Evolutionary conservation across 2,797 vertebrate species (phyloP).

Genomic region (Eleutherodactylus coqui): DNA sequence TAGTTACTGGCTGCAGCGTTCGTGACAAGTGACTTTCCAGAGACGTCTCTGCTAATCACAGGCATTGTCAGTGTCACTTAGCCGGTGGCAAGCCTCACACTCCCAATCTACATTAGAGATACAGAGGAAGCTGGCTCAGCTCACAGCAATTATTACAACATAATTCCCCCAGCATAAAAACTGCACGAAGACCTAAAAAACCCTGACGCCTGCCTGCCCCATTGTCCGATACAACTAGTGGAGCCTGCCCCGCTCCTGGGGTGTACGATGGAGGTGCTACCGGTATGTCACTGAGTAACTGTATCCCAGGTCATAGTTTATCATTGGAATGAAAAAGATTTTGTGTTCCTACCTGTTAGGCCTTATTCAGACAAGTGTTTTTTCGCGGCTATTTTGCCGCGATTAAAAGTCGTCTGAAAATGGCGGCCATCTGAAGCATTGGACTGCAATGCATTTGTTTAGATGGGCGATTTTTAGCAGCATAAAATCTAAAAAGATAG

Average conservation of each 20-base stretch:
- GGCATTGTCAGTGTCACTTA: slow-evolving; percentile 11
- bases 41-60: slow-evolving; percentile 26
- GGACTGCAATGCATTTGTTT: no score
- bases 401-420: no score
- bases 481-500: no score
- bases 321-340: no score
- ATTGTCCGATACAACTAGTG: neutral
- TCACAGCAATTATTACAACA: neutral
- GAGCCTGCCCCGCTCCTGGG: neutral
- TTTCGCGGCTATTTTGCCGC: no score
- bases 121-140: neutral
- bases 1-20: neutral
- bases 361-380: no score
- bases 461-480: no score
- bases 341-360: no score
- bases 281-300: no score
- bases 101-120: neutral
- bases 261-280: neutral
- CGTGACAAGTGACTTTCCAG: neutral
- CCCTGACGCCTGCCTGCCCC: neutral
- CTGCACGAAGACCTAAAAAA: neutral
- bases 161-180: neutral
- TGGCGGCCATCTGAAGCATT: no score
- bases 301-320: no score
- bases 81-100: neutral